Percentiles rank a stretch among this genome's conserved stretches.
These are phyloP conservation scores for Parambassis ranga DNA, from an alignment of 2,797 vertebrate genomes.

Conservation along the genomic window DNA sequence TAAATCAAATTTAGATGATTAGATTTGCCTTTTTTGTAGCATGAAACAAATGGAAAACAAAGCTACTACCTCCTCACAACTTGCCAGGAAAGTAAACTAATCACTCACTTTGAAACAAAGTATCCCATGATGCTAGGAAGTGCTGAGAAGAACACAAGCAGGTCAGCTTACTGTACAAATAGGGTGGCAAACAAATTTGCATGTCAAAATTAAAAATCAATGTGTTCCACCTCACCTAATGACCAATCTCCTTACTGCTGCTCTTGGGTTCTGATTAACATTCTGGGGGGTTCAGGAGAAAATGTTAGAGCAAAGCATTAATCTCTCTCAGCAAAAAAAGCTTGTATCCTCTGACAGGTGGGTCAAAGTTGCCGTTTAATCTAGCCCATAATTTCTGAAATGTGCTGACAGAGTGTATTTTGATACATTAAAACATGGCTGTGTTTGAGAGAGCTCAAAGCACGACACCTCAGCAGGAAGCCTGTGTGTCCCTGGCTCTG, in stretches of 20 bases:
- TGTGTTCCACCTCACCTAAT: constrained; percentile 82
- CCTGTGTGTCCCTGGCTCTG: constrained; percentile 38
- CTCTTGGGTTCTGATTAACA: constrained; percentile 81
- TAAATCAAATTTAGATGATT: no score
- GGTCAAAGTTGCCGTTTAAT: constrained; percentile 86
- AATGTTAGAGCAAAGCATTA: constrained; percentile 83
- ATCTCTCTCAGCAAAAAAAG: constrained; percentile 83
- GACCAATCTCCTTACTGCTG: constrained; percentile 81
- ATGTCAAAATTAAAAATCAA: constrained; percentile 85
- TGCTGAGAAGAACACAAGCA: constrained; percentile 65
- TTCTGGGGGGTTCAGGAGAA: constrained; percentile 78
- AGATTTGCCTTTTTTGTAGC: background rate
- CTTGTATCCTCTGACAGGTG: constrained; percentile 84
- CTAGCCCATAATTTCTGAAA: constrained; percentile 81
- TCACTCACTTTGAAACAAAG: constrained; percentile 69
- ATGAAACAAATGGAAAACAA: background rate
- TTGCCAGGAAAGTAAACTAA: constrained; percentile 71
- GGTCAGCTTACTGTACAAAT: constrained; percentile 78
- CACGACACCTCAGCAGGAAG: constrained; percentile 73
- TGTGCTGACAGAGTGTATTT: constrained; percentile 83
- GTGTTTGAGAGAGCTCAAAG: constrained; percentile 72
- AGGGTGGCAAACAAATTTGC: constrained; percentile 80
- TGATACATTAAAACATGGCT: constrained; percentile 78
- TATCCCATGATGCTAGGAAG: constrained; percentile 57
- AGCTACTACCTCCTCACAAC: constrained; percentile 25